Conservation (phyloP, 2,113 vertebrate genomes). For the Alces alces region DNA sequence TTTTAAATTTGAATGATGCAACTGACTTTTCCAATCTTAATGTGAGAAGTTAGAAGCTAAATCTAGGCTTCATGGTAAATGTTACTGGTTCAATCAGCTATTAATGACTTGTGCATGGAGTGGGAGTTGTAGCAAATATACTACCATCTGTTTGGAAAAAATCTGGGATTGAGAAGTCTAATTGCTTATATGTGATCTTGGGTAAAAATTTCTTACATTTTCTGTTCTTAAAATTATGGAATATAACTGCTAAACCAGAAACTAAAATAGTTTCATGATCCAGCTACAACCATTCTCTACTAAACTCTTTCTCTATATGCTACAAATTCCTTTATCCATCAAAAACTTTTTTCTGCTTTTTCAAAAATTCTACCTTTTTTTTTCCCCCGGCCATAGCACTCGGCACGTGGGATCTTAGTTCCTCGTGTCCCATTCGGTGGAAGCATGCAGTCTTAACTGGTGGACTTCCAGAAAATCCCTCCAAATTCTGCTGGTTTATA, state of each 20-base stretch:
- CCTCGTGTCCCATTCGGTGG: not conserved
- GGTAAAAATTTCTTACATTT: not conserved
- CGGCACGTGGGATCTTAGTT: not conserved
- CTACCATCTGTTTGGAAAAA: not conserved
- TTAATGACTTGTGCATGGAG: not conserved
- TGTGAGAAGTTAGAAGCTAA: not conserved
- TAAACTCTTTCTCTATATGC: not conserved
- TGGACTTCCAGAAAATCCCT: not conserved
- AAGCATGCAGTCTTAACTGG: not conserved
- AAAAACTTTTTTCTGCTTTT: not conserved
- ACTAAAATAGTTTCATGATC: not conserved
- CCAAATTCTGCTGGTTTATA: not conserved
- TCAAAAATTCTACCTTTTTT: not conserved
- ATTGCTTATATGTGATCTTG: not conserved
- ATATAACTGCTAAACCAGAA: not conserved
- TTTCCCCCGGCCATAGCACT: not conserved
- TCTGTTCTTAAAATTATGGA: not conserved
- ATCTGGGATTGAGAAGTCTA: not conserved
- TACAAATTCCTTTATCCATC: not conserved
- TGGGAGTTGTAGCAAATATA: not conserved
- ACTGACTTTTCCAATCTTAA: not conserved
- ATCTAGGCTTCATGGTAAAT: not conserved
- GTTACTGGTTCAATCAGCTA: not conserved
- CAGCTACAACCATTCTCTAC: not conserved
- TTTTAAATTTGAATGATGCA: not conserved